Evolutionary conservation across 2,888 invertebrate genomes (phyloP), one percentile per base, ranked within the genome.

Genomic region (Atethmia centrago): DNA sequence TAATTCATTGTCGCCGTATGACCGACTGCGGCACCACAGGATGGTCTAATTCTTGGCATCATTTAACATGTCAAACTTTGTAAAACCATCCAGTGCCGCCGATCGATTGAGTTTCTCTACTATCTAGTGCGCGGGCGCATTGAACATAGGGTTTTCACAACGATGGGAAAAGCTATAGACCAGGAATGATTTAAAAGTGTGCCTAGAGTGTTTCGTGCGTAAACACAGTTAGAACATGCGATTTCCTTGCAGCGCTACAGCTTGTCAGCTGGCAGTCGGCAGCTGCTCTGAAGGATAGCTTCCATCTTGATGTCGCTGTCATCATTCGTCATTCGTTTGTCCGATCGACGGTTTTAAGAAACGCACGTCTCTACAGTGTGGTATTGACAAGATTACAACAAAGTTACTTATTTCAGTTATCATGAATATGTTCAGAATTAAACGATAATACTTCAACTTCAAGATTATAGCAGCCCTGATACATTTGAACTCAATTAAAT

Each of bases 31-130:
- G 61, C 76, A 66, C 61, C n/a, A 36, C 59, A 49, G 58, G 68
- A 81, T 73, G 72, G 14, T 76, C 80, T 82, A 84, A 86, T 85
- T 76, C 64, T 72, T 72, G 64, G 58, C 74, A 74, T 80, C 82
- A 79, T 86, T 86, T 77, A 87, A 80, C 80, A 71, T 86, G 86
- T 87, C 88, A 73, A 81, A 76, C 75, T 73, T 84, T 84, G 80
- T 86, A 81, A 80, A 85, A 74, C 78, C 67, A 82, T 85, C 78
- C 70, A 56, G 51, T 62, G 69, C 59, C 75, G 72, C 63, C 73
- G 62, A 76, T 64, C 79, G 71, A 83, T 85, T 77, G 61, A 79
- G 85, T 77, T 85, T 63, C 58, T 63, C 45, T 36, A 61, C 64
- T 56, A 63, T 66, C 14, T 51, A 71, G 58, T 77, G 74, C 78